These are phyloP conservation scores for Hydrochoerus hydrochaeris DNA, from an alignment of 2,113 vertebrate genomes.

Conservation along the genomic window DNA sequence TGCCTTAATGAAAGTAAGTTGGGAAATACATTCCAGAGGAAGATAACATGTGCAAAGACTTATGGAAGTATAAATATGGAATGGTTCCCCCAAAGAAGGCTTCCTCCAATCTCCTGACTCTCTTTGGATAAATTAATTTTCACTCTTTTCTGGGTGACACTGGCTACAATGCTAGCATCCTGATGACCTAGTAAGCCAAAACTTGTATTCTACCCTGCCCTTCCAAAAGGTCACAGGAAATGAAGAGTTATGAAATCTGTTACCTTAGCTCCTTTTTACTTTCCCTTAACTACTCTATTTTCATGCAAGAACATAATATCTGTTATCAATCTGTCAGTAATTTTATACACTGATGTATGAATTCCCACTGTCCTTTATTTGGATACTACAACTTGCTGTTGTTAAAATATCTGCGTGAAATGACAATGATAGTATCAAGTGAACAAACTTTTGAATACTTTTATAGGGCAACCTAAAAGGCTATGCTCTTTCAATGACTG, in stretches of 20 bases:
- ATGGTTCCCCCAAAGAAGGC: neutral
- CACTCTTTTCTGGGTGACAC: neutral
- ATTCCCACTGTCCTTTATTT: conserved; percentile 13
- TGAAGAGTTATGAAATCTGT: neutral
- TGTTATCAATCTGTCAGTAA: neutral
- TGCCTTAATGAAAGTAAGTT: conserved; percentile 38
- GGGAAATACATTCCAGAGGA: conserved; percentile 35
- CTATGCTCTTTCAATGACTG: neutral
- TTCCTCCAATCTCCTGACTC: neutral
- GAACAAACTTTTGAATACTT: neutral
- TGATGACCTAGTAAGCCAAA: neutral
- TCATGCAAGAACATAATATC: neutral
- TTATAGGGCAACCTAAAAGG: conserved; percentile 13
- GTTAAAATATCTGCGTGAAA: conserved; percentile 48
- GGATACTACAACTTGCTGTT: neutral
- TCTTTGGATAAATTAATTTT: neutral
- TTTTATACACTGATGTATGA: neutral
- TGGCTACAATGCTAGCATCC: neutral
- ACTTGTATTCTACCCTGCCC: neutral
- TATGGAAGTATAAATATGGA: neutral
- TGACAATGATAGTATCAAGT: neutral
- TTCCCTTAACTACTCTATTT: neutral
- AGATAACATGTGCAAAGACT: neutral
- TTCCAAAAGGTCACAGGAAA: neutral
- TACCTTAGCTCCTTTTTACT: neutral